A percentile compares a stretch with the other conserved stretches of the same genome.
Conservation (phyloP, 2,113 vertebrate species). For the Seriola rivoliana region DNA sequence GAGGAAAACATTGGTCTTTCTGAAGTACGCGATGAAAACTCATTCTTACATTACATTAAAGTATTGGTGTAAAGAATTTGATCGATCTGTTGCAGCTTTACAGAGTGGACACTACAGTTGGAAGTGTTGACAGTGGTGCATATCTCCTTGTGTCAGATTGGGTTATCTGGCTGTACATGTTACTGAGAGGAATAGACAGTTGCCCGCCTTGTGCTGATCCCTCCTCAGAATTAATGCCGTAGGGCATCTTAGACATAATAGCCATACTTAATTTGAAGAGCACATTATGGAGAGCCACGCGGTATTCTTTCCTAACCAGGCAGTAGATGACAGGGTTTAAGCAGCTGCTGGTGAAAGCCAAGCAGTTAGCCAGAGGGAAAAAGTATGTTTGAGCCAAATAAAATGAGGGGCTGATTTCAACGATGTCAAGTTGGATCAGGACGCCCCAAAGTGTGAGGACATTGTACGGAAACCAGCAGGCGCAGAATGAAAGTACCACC, state of each 20-base stretch:
- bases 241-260: conserved; percentile 72
- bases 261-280: conserved; percentile 73
- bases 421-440: conserved; percentile 80
- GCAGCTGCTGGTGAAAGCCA: conserved; percentile 85
- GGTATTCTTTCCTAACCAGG: conserved; percentile 83
- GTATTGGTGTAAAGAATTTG: background rate
- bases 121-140: conserved; percentile 46
- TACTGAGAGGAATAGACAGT: conserved; percentile 65
- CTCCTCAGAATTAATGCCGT: conserved; percentile 50
- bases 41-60: conserved; percentile 1
- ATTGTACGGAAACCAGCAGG: conserved; percentile 87
- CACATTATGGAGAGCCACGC: conserved; percentile 69
- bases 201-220: conserved; percentile 51
- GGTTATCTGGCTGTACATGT: conserved; percentile 66
- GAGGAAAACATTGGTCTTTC: conserved; percentile 9
- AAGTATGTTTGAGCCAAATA: conserved; percentile 81
- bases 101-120: conserved; percentile 42
- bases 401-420: conserved; percentile 78
- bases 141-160: conserved; percentile 55
- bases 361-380: conserved; percentile 84
- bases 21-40: background rate
- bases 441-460: conserved; percentile 80
- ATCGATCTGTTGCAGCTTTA: conserved; percentile 8
- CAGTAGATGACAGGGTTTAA: conserved; percentile 87
- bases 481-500: conserved; percentile 83